These are phyloP conservation scores for Ataeniobius toweri DNA, from an alignment of 2,797 vertebrate species.

Conservation along the genomic window DNA sequence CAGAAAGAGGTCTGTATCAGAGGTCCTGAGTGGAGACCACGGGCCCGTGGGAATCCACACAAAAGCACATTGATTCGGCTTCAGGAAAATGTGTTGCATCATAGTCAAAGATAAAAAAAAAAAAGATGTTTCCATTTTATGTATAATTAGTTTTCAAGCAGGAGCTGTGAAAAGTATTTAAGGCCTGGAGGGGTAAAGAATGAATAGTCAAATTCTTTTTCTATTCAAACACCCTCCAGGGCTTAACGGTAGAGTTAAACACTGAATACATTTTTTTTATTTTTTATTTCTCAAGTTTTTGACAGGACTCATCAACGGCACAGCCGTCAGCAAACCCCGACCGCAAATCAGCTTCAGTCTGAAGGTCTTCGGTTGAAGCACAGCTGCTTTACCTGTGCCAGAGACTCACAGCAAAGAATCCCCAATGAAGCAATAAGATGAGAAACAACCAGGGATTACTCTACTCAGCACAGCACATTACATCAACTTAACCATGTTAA, in stretches of 20 bases:
- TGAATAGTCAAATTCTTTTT: conserved; percentile 60
- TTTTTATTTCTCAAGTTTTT: conserved; percentile 67
- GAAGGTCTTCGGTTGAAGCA: conserved; percentile 59
- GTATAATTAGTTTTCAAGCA: conserved; percentile 65
- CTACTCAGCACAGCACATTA: conserved; percentile 53
- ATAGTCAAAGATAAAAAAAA: too few relatives aligned
- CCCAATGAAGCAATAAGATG: conserved; percentile 57
- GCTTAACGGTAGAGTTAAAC: conserved; percentile 65
- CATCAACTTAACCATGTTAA: conserved; percentile 52
- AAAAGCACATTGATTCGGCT: conserved; percentile 53
- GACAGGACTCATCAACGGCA: conserved; percentile 58
- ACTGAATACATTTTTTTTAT: conserved; percentile 48
- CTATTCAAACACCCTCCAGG: conserved; percentile 56
- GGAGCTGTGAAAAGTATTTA: conserved; percentile 38
- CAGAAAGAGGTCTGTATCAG: conserved; percentile 28
- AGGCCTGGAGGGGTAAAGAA: conserved; percentile 46
- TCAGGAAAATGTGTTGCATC: conserved; percentile 51
- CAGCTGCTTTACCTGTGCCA: conserved; percentile 54
- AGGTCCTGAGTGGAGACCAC: conserved; percentile 40
- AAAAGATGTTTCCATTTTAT: too few relatives aligned
- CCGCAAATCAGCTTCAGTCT: conserved; percentile 57
- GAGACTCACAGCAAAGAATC: conserved; percentile 46
- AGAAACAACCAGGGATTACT: conserved; percentile 62
- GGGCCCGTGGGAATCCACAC: conserved; percentile 45
- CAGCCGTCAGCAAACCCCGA: conserved; percentile 51